A percentile compares a stretch with the other conserved stretches of the same genome.
phyloP scores from a whole-genome alignment of 2,888 invertebrate genomes.

The Philereme vetulata region DNA sequence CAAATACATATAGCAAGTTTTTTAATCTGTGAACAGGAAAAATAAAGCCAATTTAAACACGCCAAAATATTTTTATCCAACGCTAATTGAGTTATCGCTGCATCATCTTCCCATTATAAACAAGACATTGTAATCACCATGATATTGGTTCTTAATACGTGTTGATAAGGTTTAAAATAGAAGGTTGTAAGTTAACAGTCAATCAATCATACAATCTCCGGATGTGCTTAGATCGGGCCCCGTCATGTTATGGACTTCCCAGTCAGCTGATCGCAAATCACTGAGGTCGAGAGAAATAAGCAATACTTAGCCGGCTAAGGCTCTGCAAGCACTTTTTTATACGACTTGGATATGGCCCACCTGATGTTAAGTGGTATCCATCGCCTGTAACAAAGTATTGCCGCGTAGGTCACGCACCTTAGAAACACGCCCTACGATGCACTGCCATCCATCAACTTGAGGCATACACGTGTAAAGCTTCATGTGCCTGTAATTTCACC shows the following conservation, averaged over 20 bases:
- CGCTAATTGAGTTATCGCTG: slow-evolving; percentile 21
- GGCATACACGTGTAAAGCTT: not conserved
- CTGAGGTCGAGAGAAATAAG: not conserved
- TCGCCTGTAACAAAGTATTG: not conserved
- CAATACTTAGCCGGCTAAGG: too few relatives aligned
- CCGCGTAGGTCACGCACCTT: not conserved
- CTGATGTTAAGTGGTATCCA: too few relatives aligned
- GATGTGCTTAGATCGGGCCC: slow-evolving; percentile 14
- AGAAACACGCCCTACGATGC: too few relatives aligned
- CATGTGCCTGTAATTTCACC: too few relatives aligned
- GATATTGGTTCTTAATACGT: not conserved
- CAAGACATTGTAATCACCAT: slow-evolving; percentile 11
- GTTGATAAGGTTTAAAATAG: slow-evolving; percentile 6
- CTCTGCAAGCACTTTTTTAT: too few relatives aligned
- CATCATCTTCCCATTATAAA: slow-evolving; percentile 13
- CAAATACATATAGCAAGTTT: too few relatives aligned
- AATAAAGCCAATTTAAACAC: not conserved
- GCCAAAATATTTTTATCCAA: slow-evolving; percentile 13
- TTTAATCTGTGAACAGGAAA: not conserved
- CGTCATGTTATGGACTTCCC: slow-evolving; percentile 21
- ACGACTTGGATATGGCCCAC: too few relatives aligned
- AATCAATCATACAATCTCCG: slow-evolving; percentile 24
- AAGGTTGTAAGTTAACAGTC: not conserved
- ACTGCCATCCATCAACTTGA: not conserved
- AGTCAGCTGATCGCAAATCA: slow-evolving; percentile 19